Base-by-base conservation (phyloP, 2,113 vertebrate genomes). In the Suricata suricatta region DNA sequence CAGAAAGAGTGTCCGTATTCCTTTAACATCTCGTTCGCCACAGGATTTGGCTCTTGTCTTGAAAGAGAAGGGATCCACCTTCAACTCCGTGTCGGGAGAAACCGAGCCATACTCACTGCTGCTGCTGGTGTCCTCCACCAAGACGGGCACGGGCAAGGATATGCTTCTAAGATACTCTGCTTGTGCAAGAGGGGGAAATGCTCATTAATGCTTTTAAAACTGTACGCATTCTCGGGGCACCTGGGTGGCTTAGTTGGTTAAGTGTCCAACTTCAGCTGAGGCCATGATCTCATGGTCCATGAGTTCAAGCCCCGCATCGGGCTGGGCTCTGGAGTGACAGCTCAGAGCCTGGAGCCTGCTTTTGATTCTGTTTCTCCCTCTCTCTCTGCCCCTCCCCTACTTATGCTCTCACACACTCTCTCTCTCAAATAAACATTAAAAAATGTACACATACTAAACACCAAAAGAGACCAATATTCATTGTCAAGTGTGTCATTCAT, bases 31-130 rank as follows among this genome's bases (percentile, higher is more conserved):
- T 96, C 98, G 99, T 98, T 99, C 99, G 88, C 99, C 99, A 94
- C 99, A 99, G 98, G 99, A 99, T 98, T 99, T 99, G 96, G 98
- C 96, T 98, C 99, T 99, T 92, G 99, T 98, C 98, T 99, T 99
- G 98, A 99, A 99, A 90, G 99, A 99, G 98, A 99, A 99, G 64
- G 99, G 99, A 98, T 99, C 99, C 76, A 98, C 98, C 98, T 99
- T 99, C 93, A 99, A 98, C 96, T 99, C 99, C 0, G 99, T 99
- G 98, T 99, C 99, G 2, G 99, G 99, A 47, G 99, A 99, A 93
- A 99, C 99, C 0, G 99, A 99, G 94, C 99, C 99, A 7, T 99
- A 99, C 97, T 99, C 99, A 1, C 99, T 99, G 99, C 99, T 99
- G 99, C 99, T 99, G 98, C 99, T 99, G 17, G 99, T 99, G 98